Evolutionary conservation across 1,140 invertebrate species (phyloP).

Genomic region (Tribolium castaneum): DNA sequence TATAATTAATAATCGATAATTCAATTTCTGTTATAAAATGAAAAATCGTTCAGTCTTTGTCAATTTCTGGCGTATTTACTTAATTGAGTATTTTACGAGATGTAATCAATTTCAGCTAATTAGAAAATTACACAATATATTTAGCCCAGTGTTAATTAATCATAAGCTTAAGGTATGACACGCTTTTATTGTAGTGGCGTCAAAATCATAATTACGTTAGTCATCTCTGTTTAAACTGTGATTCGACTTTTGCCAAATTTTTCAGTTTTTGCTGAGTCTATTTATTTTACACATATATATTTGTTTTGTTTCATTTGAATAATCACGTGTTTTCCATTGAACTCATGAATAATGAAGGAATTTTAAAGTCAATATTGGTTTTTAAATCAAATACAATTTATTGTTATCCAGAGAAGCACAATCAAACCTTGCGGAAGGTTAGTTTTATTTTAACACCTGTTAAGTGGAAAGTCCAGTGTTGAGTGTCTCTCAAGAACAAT

Average conservation of each 20-base stretch:
- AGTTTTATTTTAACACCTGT: not conserved
- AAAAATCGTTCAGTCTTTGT: slow-evolving; percentile 17
- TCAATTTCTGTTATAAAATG: not conserved
- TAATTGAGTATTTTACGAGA: not conserved
- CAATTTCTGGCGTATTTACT: not conserved
- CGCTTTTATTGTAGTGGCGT: not conserved
- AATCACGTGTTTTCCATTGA: not conserved
- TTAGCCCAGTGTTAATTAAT: not conserved
- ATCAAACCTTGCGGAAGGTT: slow-evolving; percentile 4
- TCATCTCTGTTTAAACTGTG: not conserved
- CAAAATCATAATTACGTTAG: not conserved
- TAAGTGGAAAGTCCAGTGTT: not conserved
- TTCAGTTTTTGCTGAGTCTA: not conserved
- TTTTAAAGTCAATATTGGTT: slow-evolving; percentile 13
- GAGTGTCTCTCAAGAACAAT: not conserved
- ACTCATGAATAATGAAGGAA: not conserved
- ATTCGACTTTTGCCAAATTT: not conserved
- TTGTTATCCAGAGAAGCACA: not conserved
- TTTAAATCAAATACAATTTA: not conserved
- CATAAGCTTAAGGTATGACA: slow-evolving; percentile 1
- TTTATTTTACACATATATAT: slow-evolving; percentile 8
- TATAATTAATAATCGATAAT: slow-evolving; percentile 28
- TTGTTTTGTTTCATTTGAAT: not conserved
- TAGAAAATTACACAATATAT: not conserved
- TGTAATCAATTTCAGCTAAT: not conserved